phyloP scores from a whole-genome alignment of 2,113 vertebrate species.

The Lagopus leucura region DNA sequence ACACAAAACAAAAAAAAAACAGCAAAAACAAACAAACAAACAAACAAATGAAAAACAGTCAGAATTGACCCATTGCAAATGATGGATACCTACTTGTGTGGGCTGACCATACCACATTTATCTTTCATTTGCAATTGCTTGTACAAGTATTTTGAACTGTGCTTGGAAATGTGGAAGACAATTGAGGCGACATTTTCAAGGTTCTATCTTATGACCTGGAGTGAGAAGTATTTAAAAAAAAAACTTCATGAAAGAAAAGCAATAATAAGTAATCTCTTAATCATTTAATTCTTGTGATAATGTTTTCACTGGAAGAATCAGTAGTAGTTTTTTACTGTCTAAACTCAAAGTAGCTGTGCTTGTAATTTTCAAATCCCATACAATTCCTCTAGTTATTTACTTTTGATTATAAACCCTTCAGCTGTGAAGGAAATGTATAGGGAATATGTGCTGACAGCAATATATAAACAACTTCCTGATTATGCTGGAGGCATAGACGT shows the following conservation, averaged over 20 bases:
- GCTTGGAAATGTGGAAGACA: background rate
- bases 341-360: background rate
- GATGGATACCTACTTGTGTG: background rate
- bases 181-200: background rate
- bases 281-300: background rate
- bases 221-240: background rate
- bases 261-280: background rate
- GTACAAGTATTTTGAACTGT: background rate
- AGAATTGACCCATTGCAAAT: background rate
- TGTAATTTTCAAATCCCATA: background rate
- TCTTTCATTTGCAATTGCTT: background rate
- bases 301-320: background rate
- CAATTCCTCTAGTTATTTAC: background rate
- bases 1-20: background rate
- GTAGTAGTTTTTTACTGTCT: background rate
- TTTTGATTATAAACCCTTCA: conserved; percentile 3
- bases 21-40: background rate
- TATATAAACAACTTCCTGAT: conserved; percentile 51
- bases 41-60: background rate
- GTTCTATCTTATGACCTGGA: background rate
- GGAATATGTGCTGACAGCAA: conserved; percentile 17
- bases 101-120: background rate
- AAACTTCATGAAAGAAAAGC: background rate
- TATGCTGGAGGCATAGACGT: conserved; percentile 5
- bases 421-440: background rate